Percentiles rank a stretch among this genome's conserved stretches.
These are phyloP conservation scores for Trichacis sp. DNA, from an alignment of 2,888 invertebrate species.

Conservation along the genomic window DNA sequence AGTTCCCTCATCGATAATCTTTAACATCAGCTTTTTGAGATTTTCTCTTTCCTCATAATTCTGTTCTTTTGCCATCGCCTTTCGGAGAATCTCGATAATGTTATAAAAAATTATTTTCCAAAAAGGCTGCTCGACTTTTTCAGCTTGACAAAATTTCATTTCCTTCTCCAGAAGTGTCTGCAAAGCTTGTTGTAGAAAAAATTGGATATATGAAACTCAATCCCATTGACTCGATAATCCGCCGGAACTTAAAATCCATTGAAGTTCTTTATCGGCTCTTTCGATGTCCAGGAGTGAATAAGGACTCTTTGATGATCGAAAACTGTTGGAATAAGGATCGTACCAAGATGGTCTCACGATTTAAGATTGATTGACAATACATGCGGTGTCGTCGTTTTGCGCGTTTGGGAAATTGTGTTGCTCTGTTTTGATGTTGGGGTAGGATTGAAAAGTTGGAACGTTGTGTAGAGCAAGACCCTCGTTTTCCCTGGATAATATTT, in stretches of 20 bases:
- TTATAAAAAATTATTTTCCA: slow-evolving; percentile 93
- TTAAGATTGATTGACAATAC: slow-evolving; percentile 71
- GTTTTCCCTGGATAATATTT: slow-evolving; percentile 59
- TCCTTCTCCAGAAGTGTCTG: slow-evolving; percentile 80
- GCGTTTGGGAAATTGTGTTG: slow-evolving; percentile 54
- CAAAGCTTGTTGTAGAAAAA: slow-evolving; percentile 78
- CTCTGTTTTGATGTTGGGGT: slow-evolving; percentile 48
- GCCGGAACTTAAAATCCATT: slow-evolving; percentile 74
- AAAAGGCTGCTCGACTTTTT: slow-evolving; percentile 89
- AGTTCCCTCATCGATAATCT: slow-evolving; percentile 84
- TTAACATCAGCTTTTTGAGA: slow-evolving; percentile 76
- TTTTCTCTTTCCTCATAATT: slow-evolving; percentile 75
- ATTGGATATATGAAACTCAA: slow-evolving; percentile 75
- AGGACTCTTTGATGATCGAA: slow-evolving; percentile 75
- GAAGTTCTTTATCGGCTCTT: slow-evolving; percentile 77
- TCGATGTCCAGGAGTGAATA: slow-evolving; percentile 76
- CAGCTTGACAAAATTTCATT: slow-evolving; percentile 86
- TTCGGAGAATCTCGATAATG: slow-evolving; percentile 85
- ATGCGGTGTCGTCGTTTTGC: slow-evolving; percentile 52
- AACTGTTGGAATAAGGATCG: slow-evolving; percentile 73
- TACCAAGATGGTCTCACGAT: slow-evolving; percentile 73
- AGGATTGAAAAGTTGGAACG: slow-evolving; percentile 55
- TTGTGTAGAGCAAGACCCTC: slow-evolving; percentile 51
- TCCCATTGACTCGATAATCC: slow-evolving; percentile 77
- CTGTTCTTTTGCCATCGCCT: slow-evolving; percentile 73